Percentiles rank a stretch among this genome's conserved stretches.
These are phyloP conservation scores for Leptoteleia sp. DNA, from an alignment of 1,140 invertebrate genomes.

Conservation along the genomic window DNA sequence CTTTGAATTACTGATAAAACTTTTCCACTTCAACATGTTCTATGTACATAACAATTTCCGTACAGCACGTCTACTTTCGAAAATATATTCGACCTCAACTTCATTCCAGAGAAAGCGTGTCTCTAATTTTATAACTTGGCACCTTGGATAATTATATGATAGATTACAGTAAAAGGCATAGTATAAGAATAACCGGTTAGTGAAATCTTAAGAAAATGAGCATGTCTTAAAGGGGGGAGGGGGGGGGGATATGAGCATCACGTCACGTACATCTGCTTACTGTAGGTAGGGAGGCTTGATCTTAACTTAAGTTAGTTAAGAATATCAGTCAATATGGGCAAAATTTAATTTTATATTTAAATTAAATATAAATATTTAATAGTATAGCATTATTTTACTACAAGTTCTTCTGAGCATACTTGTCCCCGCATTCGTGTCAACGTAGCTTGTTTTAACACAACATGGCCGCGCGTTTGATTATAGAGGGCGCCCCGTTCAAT, in stretches of 20 bases:
- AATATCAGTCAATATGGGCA: no score
- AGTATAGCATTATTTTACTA: no score
- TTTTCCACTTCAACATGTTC: slow-evolving; percentile 57
- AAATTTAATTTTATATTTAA: no score
- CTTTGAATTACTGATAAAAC: slow-evolving; percentile 34
- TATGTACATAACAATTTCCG: slow-evolving; percentile 17
- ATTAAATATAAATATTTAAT: no score
- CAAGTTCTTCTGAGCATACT: no score
- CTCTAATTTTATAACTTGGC: background rate
- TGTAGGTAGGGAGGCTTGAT: background rate
- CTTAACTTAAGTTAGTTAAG: no score
- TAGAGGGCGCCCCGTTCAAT: slow-evolving; percentile 12
- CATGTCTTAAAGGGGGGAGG: no score
- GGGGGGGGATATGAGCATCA: background rate
- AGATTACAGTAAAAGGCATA: background rate
- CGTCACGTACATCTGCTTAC: background rate
- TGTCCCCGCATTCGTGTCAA: no score
- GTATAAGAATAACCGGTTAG: no score
- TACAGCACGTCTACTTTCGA: slow-evolving; percentile 1
- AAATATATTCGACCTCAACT: slow-evolving; percentile 14
- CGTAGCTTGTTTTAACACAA: slow-evolving; percentile 4
- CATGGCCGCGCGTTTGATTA: slow-evolving; percentile 6
- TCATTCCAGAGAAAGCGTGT: slow-evolving; percentile 3
- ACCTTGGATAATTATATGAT: slow-evolving; percentile 2
- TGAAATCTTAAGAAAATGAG: no score